Base-by-base conservation (phyloP, 2,113 vertebrate species). In the Cavia porcellus region DNA sequence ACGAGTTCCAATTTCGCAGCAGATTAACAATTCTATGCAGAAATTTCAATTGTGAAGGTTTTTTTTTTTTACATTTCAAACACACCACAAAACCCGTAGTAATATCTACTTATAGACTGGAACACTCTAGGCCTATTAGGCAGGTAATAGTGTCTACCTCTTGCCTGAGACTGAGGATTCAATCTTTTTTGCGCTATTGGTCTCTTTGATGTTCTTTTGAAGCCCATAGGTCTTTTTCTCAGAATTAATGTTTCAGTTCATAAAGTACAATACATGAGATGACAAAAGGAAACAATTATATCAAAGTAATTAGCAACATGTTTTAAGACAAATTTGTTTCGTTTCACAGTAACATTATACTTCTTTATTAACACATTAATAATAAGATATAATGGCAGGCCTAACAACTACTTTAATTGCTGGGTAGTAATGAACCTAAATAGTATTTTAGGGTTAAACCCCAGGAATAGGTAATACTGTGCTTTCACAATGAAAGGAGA, bases 251-350 rank as follows among this genome's bases (percentile, higher is more conserved):
- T 77, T 85, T 87, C 80, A 85, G 82, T 77, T 91, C 70, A 28
- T 77, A 87, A 94, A 95, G 62, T 52, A 32, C 3, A 80, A 15
- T 79, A 47, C 0, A 15, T 6, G 20, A 66, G 38, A 38, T 96
- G 81, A 84, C 15, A 55, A 42, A 95, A 88, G n/a, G 61, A 80
- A 90, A 42, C 24, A 94, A 35, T 92, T 81, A 20, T 38, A 35
- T 57, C 70, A 8, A 85, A 97, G 32, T 61, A 42, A 24, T 89
- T 89, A 86, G 64, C 87, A 64, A 90, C 94, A 75, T 93, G 81
- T 85, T 96, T 87, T 70, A 94, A 92, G 89, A 79, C 59, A 92
- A 15, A 68, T 95, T 75, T 84, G n/a, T n/a, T n/a, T n/a, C n/a
- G 12, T 88, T 87, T 74, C 24, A 11, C 42, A 88, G 52, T 66